Evolutionary conservation across 2,888 invertebrate species (phyloP).

Genomic region (Thalpophila matura): DNA sequence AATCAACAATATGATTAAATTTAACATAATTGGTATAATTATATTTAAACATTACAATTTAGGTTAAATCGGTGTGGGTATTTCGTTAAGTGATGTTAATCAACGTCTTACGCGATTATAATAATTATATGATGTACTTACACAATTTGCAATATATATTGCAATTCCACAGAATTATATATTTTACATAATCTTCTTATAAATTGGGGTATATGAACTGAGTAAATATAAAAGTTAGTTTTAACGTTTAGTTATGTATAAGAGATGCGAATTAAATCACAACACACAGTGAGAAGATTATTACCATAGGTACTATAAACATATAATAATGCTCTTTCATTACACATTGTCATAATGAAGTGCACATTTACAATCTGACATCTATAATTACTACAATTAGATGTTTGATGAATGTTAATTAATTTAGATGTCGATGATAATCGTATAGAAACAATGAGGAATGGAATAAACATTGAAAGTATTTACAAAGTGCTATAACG

Average conservation of each 20-base stretch:
- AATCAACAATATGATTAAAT: constrained; percentile 19
- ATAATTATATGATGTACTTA: constrained; percentile 38
- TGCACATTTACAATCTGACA: constrained; percentile 53
- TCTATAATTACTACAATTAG: constrained; percentile 46
- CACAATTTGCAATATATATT: constrained; percentile 26
- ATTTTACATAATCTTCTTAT: constrained; percentile 27
- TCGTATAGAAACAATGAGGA: constrained; percentile 63
- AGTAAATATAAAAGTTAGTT: constrained; percentile 43
- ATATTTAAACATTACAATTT: constrained; percentile 8
- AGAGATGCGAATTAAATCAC: constrained; percentile 47
- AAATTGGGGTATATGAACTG: constrained; percentile 33
- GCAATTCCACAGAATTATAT: constrained; percentile 26
- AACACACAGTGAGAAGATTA: constrained; percentile 41
- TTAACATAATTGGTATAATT: constrained; percentile 9
- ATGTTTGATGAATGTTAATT: constrained; percentile 33
- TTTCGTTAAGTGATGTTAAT: constrained; percentile 49
- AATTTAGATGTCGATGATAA: constrained; percentile 40
- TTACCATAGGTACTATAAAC: constrained; percentile 31
- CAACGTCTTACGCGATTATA: constrained; percentile 42
- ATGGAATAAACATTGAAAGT: constrained; percentile 68
- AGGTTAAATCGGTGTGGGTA: constrained; percentile 39
- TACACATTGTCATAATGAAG: constrained; percentile 50
- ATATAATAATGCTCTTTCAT: constrained; percentile 39
- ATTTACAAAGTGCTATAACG: constrained; percentile 71
- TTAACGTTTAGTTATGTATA: constrained; percentile 28